Evolutionary conservation across 2,888 invertebrate species (phyloP).

Genomic region (Amorpha juglandis): DNA sequence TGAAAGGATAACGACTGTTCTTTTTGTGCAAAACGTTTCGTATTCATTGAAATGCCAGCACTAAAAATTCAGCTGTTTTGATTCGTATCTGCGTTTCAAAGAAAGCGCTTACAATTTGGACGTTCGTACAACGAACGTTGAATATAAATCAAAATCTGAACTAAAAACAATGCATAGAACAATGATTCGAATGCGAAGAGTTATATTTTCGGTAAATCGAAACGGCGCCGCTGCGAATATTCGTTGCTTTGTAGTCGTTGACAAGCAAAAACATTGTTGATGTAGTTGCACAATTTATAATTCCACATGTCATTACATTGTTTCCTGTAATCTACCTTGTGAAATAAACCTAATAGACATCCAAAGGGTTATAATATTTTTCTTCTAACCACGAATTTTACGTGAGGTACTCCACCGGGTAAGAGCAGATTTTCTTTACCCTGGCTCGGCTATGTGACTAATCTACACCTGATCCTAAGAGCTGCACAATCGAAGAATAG

Average conservation of each 20-base stretch:
- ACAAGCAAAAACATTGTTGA: conserved; percentile 39
- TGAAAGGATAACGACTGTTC: conserved; percentile 46
- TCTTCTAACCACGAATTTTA: too few relatives aligned
- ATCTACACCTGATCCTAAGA: too few relatives aligned
- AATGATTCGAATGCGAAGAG: conserved; percentile 45
- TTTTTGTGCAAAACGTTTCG: conserved; percentile 44
- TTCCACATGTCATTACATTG: not conserved
- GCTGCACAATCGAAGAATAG: too few relatives aligned
- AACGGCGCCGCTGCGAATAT: conserved; percentile 39
- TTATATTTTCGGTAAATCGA: conserved; percentile 40
- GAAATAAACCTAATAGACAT: not conserved
- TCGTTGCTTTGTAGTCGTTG: conserved; percentile 38
- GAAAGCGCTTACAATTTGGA: conserved; percentile 42
- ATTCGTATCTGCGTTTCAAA: conserved; percentile 44
- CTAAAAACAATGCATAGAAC: conserved; percentile 44
- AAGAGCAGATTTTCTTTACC: too few relatives aligned
- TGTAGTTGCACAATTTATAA: conserved; percentile 10
- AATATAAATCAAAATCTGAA: conserved; percentile 46
- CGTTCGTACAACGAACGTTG: conserved; percentile 35
- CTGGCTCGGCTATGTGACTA: too few relatives aligned
- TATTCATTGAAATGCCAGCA: conserved; percentile 41
- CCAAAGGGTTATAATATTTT: too few relatives aligned
- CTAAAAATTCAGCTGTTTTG: conserved; percentile 43
- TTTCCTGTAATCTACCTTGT: not conserved
- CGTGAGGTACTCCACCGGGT: too few relatives aligned